phyloP scores from a whole-genome alignment of 2,113 vertebrate genomes.

The Aythya baeri region DNA sequence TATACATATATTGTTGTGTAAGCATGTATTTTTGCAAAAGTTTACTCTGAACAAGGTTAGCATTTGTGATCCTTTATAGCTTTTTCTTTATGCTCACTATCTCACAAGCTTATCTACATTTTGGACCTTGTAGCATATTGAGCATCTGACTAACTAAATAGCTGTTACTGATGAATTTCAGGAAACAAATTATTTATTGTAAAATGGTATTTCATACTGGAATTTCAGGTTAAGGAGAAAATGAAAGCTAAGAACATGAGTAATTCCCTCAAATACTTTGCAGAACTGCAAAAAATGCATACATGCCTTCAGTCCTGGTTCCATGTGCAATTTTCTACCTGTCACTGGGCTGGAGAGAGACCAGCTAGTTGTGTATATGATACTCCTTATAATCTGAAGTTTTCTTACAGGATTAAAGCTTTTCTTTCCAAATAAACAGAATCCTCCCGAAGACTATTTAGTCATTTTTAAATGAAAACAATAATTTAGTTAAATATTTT shows the following conservation, averaged over 20 bases:
- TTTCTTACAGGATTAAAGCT: not conserved
- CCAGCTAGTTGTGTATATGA: not conserved
- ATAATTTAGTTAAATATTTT: not conserved
- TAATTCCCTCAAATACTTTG: not conserved
- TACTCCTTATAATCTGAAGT: not conserved
- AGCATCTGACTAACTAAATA: not conserved
- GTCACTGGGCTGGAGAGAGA: not conserved
- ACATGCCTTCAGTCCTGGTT: not conserved
- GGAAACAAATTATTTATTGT: not conserved
- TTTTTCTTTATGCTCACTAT: not conserved
- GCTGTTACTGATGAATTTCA: not conserved
- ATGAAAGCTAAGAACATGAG: not conserved
- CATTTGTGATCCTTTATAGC: not conserved
- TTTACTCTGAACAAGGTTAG: not conserved
- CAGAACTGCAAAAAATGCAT: not conserved
- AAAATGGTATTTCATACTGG: not conserved
- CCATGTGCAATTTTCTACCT: not conserved
- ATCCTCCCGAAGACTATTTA: not conserved
- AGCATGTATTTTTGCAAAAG: not conserved
- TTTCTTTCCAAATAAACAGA: not conserved
- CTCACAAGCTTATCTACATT: not conserved
- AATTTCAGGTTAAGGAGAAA: not conserved
- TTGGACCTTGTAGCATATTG: not conserved
- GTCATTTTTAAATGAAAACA: constrained; percentile 4
- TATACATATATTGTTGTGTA: not conserved